Base-by-base conservation (phyloP, 2,888 invertebrate species). In the Neocrepidodera transversa region DNA sequence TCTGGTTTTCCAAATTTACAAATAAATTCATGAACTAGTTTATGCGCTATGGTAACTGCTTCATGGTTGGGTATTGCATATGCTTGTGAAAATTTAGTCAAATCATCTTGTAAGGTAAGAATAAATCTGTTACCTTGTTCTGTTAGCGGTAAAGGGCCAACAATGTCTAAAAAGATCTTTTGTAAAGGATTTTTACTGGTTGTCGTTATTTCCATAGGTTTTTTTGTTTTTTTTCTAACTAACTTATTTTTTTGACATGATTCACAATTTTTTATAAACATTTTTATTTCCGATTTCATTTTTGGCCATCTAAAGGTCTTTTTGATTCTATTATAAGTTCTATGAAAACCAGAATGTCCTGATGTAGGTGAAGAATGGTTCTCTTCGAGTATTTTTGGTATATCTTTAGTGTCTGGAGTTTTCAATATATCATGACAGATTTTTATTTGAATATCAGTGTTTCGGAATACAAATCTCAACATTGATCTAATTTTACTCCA, bases 31-130 rank as follows among this genome's bases (percentile, higher is more conserved):
- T 56, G 58, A 0, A 70, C 63, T 23, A 72, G 66, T 2, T 58
- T 59, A 52, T 54, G 62, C 0, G 70, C 71, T 1, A 71, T 62
- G 0, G 68, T 72, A 26, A 60, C 57, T 0, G 73, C 66, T 1
- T 55, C 60, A 32, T 68, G 69, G 54, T 73, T 61, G 1, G 64
- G 55, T 10, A 74, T 35, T 0, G 72, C 64, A 18, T 73, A 13
- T 72, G 68, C 69, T 64, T 73, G 72, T 2, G 66, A 49, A 47
- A 68, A 73, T 56, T 64, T 67, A 0, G 68, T 64, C 14, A 68
- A 65, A 49, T 65, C 55, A 45, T 71, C 71, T 17, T 63, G 64
- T 8, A 70, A 63, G 0, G 73, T 74, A 4, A 72, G 32, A 4
- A 73, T 55, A 45, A 69, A 73, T 47, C 61, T 63, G 42, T 71